phyloP scores from a whole-genome alignment of 2,113 vertebrate species.

The Ploceus nigricollis region DNA sequence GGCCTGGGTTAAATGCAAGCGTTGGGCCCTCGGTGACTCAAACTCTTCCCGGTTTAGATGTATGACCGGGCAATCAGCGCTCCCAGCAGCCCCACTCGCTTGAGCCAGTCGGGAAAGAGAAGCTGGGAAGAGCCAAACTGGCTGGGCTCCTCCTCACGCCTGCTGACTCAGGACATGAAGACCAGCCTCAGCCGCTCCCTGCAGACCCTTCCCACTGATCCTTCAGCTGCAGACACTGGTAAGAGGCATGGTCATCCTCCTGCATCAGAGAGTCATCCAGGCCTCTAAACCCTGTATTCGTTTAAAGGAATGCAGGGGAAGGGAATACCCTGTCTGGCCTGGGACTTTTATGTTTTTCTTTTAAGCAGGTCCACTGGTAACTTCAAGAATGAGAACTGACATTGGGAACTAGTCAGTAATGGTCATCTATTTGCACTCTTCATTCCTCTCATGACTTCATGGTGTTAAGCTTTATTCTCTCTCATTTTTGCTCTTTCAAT shows the following conservation, averaged over 20 bases:
- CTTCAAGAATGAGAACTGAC: background rate
- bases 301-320: background rate
- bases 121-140: slow-evolving; percentile 98
- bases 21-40: rapidly evolving
- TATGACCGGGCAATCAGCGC: slow-evolving; percentile 94
- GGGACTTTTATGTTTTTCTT: background rate
- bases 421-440: background rate
- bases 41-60: slow-evolving; percentile 78
- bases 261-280: background rate
- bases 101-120: slow-evolving; percentile 84
- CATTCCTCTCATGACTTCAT: background rate
- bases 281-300: background rate
- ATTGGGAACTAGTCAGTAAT: background rate
- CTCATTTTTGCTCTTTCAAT: background rate
- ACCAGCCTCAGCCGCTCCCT: slow-evolving; percentile 88
- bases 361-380: background rate
- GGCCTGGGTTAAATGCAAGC: background rate
- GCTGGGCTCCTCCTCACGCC: slow-evolving; percentile 89
- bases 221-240: slow-evolving; percentile 75
- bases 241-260: slow-evolving; percentile 9
- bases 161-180: slow-evolving; percentile 90
- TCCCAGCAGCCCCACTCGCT: slow-evolving; percentile 91
- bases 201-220: slow-evolving; percentile 87
- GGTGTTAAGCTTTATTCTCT: background rate
- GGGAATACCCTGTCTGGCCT: background rate